Percentiles rank a stretch among this genome's conserved stretches.
Conservation (phyloP, 2,888 invertebrate genomes). For the Pristionchus japonicus region DNA sequence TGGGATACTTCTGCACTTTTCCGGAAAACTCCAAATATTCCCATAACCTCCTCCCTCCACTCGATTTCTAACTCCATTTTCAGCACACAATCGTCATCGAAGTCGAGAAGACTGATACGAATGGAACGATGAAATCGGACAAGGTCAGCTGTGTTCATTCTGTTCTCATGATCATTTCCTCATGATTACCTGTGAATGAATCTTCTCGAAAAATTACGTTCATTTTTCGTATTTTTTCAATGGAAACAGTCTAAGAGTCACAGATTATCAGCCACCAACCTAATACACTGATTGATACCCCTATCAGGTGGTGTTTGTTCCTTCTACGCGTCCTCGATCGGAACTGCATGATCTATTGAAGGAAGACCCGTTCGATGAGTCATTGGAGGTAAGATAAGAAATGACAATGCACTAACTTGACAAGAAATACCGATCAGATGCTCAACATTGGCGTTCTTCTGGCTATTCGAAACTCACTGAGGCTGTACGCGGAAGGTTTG, state of each 20-base stretch:
- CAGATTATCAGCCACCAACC: neutral
- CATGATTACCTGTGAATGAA: too few relatives aligned
- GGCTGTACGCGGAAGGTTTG: neutral
- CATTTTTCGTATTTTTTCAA: too few relatives aligned
- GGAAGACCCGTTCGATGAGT: slow-evolving; percentile 22
- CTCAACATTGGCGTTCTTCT: slow-evolving; percentile 25
- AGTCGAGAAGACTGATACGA: neutral
- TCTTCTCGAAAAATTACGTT: neutral
- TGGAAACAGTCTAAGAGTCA: too few relatives aligned
- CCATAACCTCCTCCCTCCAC: too few relatives aligned
- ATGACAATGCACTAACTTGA: neutral
- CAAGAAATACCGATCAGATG: neutral
- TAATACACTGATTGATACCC: neutral
- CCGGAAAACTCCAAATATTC: too few relatives aligned
- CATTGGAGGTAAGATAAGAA: neutral
- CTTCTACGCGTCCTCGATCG: neutral
- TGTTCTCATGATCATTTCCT: too few relatives aligned
- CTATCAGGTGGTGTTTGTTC: slow-evolving; percentile 21
- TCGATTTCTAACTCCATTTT: neutral
- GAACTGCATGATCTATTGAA: neutral
- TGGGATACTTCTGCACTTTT: too few relatives aligned
- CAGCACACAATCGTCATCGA: slow-evolving; percentile 32
- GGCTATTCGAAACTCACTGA: neutral
- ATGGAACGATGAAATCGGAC: neutral
- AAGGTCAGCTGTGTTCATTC: neutral